Base-by-base conservation (phyloP, 2,888 invertebrate species). In the Drosophila kokeensis region DNA sequence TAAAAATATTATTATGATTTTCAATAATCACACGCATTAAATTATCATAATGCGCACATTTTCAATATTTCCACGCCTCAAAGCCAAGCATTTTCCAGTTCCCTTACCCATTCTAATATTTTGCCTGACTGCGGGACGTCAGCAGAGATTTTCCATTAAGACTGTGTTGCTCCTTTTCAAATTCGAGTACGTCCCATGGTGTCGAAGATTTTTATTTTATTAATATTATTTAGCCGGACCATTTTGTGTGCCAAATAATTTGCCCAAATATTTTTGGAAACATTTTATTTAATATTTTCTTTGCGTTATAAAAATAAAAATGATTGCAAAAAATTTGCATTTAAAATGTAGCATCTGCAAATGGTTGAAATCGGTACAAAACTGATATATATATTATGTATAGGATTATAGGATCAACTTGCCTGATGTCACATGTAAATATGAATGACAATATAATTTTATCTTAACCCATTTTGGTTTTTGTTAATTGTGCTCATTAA, bases 1-100 rank as follows among this genome's bases (percentile, higher is more conserved):
- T 86, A 83, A 87, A 87, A 84, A 86, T 83, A 77, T 87, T 80
- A 79, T 87, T 86, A 88, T 84, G 84, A 83, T 87, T 87, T 88
- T 88, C 87, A 87, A 87, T 87, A 88, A 88, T 84, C 84, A 82
- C 80, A 78, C 53, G 73, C 87, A 87, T 87, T 87, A 87, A 87
- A 87, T 87, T 87, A 88, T 80, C 87, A 87, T 87, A 87, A 87
- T 88, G 78, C 73, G 74, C 78, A 71, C 84, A 79, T 87, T 86
- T 87, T 84, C 84, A 88, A 87, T 82, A 82, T 88, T 77, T 77
- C 74, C 80, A 80, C 75, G 75, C 74, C 62, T 32, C 60, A 52
- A 29, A 38, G 48, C 15, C 55, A 54, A 52, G 15, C 52, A 55
- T 70, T 76, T 60, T 64, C 32, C 57, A 60, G 49, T 48, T 63